Conservation (phyloP, 2,888 invertebrate genomes). For the Drosophila emarginata region DNA sequence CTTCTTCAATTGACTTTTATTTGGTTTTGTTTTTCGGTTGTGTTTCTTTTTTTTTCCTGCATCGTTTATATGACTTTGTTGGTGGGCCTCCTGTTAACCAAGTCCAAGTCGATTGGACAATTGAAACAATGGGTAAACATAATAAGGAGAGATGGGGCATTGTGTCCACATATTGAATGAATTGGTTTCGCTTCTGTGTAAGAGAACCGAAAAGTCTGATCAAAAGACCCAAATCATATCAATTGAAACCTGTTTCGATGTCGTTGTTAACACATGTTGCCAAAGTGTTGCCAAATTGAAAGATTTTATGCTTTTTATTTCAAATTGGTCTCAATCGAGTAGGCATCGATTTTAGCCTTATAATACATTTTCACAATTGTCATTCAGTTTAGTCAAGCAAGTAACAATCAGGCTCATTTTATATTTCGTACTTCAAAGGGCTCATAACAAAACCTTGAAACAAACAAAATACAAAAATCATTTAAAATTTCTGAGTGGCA, state of each 20-base stretch:
- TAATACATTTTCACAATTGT: background rate
- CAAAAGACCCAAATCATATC: conserved; percentile 40
- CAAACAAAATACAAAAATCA: conserved; percentile 16
- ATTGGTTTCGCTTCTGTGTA: conserved; percentile 52
- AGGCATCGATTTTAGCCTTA: conserved; percentile 32
- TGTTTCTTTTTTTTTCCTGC: background rate
- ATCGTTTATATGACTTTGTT: conserved; percentile 53
- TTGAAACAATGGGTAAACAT: conserved; percentile 62
- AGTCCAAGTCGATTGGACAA: conserved; percentile 35
- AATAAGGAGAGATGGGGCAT: conserved; percentile 38
- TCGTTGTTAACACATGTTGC: conserved; percentile 69
- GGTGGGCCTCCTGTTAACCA: conserved; percentile 54
- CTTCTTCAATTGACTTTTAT: conserved; percentile 64
- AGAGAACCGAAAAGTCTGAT: background rate
- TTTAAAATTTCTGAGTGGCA: conserved; percentile 54
- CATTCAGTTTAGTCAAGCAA: background rate
- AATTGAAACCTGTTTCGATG: conserved; percentile 67
- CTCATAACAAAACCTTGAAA: conserved; percentile 38
- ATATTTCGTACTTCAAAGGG: conserved; percentile 60
- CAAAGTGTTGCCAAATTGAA: conserved; percentile 40
- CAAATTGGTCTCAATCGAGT: conserved; percentile 20
- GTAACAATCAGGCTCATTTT: conserved; percentile 40
- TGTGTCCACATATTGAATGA: conserved; percentile 63
- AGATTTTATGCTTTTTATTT: background rate
- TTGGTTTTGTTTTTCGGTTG: background rate